Conservation (phyloP, 2,888 invertebrate genomes). For the Alloscopus bannaensis region DNA sequence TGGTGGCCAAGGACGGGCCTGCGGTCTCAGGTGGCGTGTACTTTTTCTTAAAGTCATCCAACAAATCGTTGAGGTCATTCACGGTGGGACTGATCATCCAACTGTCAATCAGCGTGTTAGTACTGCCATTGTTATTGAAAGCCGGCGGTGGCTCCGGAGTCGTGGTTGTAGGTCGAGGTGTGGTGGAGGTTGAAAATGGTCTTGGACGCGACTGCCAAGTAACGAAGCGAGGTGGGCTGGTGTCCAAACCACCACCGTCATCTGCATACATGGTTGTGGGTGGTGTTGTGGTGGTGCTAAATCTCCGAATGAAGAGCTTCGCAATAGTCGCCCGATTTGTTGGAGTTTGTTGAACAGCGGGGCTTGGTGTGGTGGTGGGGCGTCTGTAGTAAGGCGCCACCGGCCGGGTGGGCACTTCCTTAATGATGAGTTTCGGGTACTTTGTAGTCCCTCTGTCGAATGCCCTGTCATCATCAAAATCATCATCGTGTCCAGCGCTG, state of each 20-base stretch:
- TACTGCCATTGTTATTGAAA: not conserved
- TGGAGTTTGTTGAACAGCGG: slow-evolving; percentile 31
- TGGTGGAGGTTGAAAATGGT: slow-evolving; percentile 33
- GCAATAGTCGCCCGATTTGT: slow-evolving; percentile 68
- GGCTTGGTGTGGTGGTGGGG: slow-evolving; percentile 56
- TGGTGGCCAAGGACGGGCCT: not conserved
- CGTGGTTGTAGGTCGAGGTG: slow-evolving; percentile 17
- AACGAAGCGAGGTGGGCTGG: slow-evolving; percentile 30
- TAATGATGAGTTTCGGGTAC: slow-evolving; percentile 67
- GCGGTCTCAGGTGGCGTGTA: not conserved
- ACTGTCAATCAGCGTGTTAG: slow-evolving; percentile 44
- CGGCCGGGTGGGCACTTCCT: slow-evolving; percentile 67
- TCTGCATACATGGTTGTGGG: slow-evolving; percentile 30
- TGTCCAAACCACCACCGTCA: not conserved
- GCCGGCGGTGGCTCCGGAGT: slow-evolving; percentile 10
- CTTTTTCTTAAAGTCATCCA: slow-evolving; percentile 59
- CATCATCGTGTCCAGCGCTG: slow-evolving; percentile 9
- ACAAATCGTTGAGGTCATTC: slow-evolving; percentile 59
- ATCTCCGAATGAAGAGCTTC: slow-evolving; percentile 68
- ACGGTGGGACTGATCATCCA: slow-evolving; percentile 57
- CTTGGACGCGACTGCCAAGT: slow-evolving; percentile 41
- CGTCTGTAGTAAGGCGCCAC: slow-evolving; percentile 60
- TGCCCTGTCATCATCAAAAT: not conserved
- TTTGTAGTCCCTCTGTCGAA: slow-evolving; percentile 29
- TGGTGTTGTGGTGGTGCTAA: slow-evolving; percentile 63